These are phyloP conservation scores for Hemiscyllium ocellatum DNA, from an alignment of 2,113 vertebrate species.

Conservation along the genomic window DNA sequence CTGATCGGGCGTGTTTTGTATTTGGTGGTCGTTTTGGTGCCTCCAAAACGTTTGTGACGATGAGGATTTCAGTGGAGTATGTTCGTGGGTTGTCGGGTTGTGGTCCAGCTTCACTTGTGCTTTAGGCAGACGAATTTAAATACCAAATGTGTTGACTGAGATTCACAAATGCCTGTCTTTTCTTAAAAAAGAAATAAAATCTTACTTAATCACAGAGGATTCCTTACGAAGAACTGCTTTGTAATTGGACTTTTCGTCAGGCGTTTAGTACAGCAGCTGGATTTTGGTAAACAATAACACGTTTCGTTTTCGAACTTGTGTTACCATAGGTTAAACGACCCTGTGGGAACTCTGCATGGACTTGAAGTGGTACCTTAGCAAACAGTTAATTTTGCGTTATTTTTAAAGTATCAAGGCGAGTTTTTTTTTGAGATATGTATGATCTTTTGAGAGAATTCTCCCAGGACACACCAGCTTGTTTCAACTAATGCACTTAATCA, in stretches of 20 bases:
- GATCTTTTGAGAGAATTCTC: neutral
- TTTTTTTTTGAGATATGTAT: neutral
- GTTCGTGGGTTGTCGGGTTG: neutral
- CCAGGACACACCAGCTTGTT: neutral
- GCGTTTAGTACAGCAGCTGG: neutral
- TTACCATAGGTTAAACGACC: neutral
- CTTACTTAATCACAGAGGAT: neutral
- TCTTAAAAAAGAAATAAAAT: neutral
- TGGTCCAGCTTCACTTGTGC: neutral
- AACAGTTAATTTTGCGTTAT: neutral
- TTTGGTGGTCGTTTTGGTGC: neutral
- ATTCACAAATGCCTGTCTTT: neutral
- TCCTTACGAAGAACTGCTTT: neutral
- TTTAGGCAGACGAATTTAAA: neutral
- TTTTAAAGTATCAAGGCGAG: too few species aligned
- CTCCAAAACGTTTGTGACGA: neutral
- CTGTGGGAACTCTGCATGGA: neutral
- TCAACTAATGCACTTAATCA: neutral
- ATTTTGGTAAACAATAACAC: neutral
- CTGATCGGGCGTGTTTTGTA: neutral
- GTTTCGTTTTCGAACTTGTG: neutral
- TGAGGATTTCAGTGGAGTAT: neutral
- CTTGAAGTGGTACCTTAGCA: neutral
- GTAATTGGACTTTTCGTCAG: neutral
- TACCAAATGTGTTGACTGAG: neutral